Conservation (phyloP, 2,888 invertebrate species). For the Pristionchus arcanus region DNA sequence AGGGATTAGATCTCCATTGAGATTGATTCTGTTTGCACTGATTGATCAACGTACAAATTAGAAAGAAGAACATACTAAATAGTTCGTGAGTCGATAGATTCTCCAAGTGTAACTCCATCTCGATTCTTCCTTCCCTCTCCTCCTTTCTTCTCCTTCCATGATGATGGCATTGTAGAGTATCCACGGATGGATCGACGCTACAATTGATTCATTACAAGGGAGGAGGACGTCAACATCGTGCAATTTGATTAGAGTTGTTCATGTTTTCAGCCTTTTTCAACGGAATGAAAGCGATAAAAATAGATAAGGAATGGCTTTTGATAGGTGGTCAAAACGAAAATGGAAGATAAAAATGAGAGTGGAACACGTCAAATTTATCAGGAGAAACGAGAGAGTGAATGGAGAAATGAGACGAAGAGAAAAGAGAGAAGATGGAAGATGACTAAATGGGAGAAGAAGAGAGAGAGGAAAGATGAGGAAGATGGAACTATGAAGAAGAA, state of each 20-base stretch:
- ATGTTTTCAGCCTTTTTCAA: neutral
- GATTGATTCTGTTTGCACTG: neutral
- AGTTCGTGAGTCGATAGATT: slow-evolving; percentile 32
- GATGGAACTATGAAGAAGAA: slow-evolving; percentile 17
- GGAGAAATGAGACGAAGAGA: slow-evolving; percentile 20
- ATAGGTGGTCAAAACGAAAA: neutral
- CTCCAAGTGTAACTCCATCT: neutral
- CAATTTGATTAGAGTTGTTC: slow-evolving; percentile 2
- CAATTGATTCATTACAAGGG: neutral
- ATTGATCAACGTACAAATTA: neutral
- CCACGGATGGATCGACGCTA: slow-evolving; percentile 5
- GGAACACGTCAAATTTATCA: neutral
- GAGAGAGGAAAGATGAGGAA: neutral
- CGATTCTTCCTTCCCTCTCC: neutral
- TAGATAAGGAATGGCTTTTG: neutral
- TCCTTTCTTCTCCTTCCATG: slow-evolving; percentile 31
- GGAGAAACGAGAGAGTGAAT: neutral
- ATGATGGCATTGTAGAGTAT: slow-evolving; percentile 40
- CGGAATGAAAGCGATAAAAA: neutral
- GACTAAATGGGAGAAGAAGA: neutral
- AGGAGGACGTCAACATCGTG: neutral
- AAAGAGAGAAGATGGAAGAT: slow-evolving; percentile 7
- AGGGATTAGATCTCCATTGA: neutral
- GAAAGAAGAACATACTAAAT: neutral
- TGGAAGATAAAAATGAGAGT: slow-evolving; percentile 7